Base-by-base conservation (phyloP, 1,140 invertebrate species). In the Bombus haemorrhoidalis region DNA sequence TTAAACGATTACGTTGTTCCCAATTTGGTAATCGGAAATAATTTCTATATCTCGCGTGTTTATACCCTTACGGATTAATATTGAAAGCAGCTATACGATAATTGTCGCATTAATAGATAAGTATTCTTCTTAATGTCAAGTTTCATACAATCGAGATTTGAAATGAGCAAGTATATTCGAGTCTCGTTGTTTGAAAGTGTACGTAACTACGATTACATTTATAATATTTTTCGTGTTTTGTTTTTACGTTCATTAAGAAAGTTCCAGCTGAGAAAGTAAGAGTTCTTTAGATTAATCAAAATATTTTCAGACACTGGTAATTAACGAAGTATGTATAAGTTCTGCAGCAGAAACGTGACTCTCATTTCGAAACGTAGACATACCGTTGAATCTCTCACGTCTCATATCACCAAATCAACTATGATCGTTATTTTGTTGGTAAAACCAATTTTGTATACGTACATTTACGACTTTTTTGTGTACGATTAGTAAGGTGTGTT, bases 401-500 rank as follows among this genome's bases (percentile, higher is more conserved):
- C 37, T 84, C 87, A 41, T 62, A 57, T 59, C 78, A 89, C 68
- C 66, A n/a, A 57, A 87, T 72, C n/a, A 59, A 57, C 74, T 81
- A 89, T 80, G 66, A 85, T 88, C 64, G 87, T 86, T 88, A 85
- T 92, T 89, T 82, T 81, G 79, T 91, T 87, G 81, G 84, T 90
- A 81, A 90, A 68, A 89, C 89, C 82, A 87, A 90, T 89, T 91
- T 89, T 91, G 47, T 91, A 83, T 92, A 91, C 82, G 81, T 92
- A 91, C 83, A 91, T 91, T 87, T 87, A 91, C 79, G 76, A 90
- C 79, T 91, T 91, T 91, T 92, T 92, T 93, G 89, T 92, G 90
- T 93, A 92, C 92, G 91, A 90, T 92, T 93, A 93, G 93, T 92
- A 92, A 93, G 89, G 90, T 93, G 91, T 93, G 93, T 93, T 93